A percentile compares a stretch with the other conserved stretches of the same genome.
Evolutionary conservation across 2,113 vertebrate genomes (phyloP).

Genomic region (Halcyon senegalensis): DNA sequence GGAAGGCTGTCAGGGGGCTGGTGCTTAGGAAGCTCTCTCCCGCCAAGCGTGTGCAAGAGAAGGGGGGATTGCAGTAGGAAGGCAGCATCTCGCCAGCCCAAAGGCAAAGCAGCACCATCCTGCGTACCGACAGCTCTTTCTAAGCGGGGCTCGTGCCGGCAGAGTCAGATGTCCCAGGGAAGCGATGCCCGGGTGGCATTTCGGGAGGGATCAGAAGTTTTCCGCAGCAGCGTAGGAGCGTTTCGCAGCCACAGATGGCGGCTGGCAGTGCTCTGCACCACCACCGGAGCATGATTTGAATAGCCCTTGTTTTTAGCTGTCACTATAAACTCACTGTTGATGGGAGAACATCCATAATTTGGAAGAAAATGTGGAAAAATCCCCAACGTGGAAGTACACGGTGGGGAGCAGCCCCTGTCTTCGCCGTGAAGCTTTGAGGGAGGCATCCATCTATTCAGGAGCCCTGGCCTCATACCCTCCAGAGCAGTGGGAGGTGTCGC

Average conservation of each 20-base stretch:
- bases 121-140: background rate
- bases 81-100: background rate
- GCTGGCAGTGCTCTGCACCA: constrained; percentile 38
- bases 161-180: constrained; percentile 27
- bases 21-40: fast-evolving
- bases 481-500: fast-evolving
- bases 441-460: fast-evolving
- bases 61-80: background rate
- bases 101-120: background rate
- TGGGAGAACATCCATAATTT: constrained; percentile 58
- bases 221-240: background rate
- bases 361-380: constrained; percentile 49
- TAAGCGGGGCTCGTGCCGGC: background rate
- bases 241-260: constrained; percentile 44
- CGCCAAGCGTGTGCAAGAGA: fast-evolving
- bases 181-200: constrained; percentile 40
- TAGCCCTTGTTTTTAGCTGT: constrained; percentile 54
- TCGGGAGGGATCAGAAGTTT: constrained; percentile 23
- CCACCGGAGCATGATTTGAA: constrained; percentile 59
- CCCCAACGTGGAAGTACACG: background rate
- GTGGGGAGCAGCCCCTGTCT: background rate
- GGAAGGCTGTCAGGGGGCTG: fast-evolving
- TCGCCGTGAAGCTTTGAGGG: background rate
- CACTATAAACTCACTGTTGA: constrained; percentile 24
- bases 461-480: background rate